phyloP scores from a whole-genome alignment of 2,888 invertebrate species.

The Ormyrus pomaceus region DNA sequence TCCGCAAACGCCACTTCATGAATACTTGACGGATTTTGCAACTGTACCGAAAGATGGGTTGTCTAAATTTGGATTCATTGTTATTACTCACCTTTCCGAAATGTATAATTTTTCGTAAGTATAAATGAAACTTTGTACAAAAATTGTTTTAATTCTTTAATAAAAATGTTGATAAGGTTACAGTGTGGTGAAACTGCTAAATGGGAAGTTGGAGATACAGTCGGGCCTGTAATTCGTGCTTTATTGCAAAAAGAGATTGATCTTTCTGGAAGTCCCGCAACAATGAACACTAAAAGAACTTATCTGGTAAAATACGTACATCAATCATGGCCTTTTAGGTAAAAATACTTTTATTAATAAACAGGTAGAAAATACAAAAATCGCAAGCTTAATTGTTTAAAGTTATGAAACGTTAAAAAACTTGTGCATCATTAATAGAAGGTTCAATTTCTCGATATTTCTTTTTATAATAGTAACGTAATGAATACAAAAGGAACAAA shows the following conservation, averaged over 20 bases:
- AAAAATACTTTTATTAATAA: background rate
- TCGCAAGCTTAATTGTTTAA: too few species aligned
- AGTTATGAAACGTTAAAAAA: too few species aligned
- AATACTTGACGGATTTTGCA: conserved; percentile 53
- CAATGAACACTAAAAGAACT: conserved; percentile 33
- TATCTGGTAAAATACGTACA: conserved; percentile 36
- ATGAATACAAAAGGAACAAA: too few species aligned
- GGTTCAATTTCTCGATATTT: too few species aligned
- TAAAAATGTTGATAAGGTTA: conserved; percentile 24
- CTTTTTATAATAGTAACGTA: too few species aligned
- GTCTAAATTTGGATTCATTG: conserved; percentile 52
- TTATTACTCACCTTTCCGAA: conserved; percentile 56
- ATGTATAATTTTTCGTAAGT: conserved; percentile 61
- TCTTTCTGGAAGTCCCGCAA: conserved; percentile 34
- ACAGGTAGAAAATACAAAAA: too few species aligned
- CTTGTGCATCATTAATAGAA: too few species aligned
- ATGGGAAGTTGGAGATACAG: conserved; percentile 54
- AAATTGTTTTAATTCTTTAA: conserved; percentile 6
- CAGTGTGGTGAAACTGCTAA: conserved; percentile 42
- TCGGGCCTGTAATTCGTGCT: conserved; percentile 57
- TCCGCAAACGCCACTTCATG: conserved; percentile 13
- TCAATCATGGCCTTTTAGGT: conserved; percentile 59
- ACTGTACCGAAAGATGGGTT: conserved; percentile 25
- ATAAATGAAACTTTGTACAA: conserved; percentile 14
- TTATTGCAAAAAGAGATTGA: conserved; percentile 32